Conservation (phyloP, 2,888 invertebrate species). For the Catotricha subobsoleta region DNA sequence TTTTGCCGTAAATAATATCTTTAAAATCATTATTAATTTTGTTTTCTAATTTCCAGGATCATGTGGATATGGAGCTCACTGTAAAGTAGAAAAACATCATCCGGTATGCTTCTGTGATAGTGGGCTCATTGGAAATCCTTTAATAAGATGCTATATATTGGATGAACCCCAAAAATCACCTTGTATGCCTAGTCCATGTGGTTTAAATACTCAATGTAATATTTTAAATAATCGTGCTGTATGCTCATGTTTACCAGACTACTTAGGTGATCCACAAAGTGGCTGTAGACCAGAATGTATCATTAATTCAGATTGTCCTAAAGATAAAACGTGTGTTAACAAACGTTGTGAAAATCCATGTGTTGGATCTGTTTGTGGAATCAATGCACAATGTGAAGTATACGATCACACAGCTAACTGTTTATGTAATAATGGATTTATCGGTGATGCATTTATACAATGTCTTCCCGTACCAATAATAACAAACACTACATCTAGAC, state of each 20-base stretch:
- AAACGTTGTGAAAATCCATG: constrained; percentile 60
- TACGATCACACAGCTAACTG: constrained; percentile 71
- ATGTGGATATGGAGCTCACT: constrained; percentile 56
- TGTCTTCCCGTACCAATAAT: constrained; percentile 40
- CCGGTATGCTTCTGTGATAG: constrained; percentile 59
- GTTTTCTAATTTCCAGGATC: no score
- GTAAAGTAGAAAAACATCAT: constrained; percentile 59
- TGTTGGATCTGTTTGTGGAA: constrained; percentile 53
- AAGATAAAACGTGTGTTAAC: constrained; percentile 55
- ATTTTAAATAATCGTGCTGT: constrained; percentile 48
- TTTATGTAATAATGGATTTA: constrained; percentile 54
- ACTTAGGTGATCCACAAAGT: constrained; percentile 57
- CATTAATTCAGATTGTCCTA: constrained; percentile 64
- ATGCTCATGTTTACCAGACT: constrained; percentile 59
- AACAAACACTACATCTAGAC: constrained; percentile 43
- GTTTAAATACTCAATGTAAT: constrained; percentile 57
- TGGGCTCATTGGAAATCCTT: constrained; percentile 59
- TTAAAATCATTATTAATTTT: no score
- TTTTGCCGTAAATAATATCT: no score
- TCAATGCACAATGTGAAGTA: constrained; percentile 61
- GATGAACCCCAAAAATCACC: constrained; percentile 37
- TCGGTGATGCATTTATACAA: constrained; percentile 63
- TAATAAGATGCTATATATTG: constrained; percentile 47
- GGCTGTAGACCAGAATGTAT: constrained; percentile 65
- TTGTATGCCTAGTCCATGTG: constrained; percentile 59